A percentile compares a stretch with the other conserved stretches of the same genome.
Evolutionary conservation across 2,888 invertebrate genomes (phyloP).

Genomic region (Lamproptera curius): DNA sequence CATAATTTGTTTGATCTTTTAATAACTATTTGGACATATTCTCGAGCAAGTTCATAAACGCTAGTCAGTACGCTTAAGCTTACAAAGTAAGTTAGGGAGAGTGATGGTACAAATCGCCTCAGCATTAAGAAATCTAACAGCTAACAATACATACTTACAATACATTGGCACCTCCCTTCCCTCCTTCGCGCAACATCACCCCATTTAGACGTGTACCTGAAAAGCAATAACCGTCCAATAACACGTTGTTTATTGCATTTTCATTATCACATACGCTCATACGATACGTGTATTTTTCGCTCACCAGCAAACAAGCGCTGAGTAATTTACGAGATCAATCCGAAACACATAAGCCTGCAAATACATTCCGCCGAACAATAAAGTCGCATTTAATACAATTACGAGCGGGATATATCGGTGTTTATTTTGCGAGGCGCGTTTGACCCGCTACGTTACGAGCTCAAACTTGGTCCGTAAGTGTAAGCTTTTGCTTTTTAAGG

Average conservation of each 20-base stretch:
- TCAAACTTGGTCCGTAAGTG: slow-evolving; percentile 21
- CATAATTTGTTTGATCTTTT: too few relatives aligned
- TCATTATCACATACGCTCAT: not conserved
- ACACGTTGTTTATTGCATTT: not conserved
- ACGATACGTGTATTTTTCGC: slow-evolving; percentile 9
- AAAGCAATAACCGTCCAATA: slow-evolving; percentile 2
- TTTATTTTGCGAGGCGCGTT: slow-evolving; percentile 66
- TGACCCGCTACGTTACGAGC: slow-evolving; percentile 33
- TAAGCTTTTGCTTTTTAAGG: slow-evolving; percentile 1
- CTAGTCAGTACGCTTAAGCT: too few relatives aligned
- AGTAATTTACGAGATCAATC: slow-evolving; percentile 38
- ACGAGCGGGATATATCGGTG: slow-evolving; percentile 65
- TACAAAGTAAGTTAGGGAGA: too few relatives aligned
- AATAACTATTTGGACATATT: too few relatives aligned
- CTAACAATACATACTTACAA: too few relatives aligned
- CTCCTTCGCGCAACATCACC: too few relatives aligned
- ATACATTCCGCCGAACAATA: slow-evolving; percentile 57
- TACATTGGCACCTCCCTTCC: too few relatives aligned
- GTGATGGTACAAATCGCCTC: too few relatives aligned
- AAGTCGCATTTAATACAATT: slow-evolving; percentile 73
- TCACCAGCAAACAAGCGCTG: slow-evolving; percentile 16
- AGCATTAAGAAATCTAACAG: too few relatives aligned
- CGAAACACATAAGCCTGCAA: slow-evolving; percentile 53
- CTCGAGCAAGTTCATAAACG: too few relatives aligned
- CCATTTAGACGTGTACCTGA: too few relatives aligned